Evolutionary conservation across 2,797 vertebrate genomes (phyloP), one percentile per base, ranked within the genome.

Genomic region (Oreochromis mossambicus): DNA sequence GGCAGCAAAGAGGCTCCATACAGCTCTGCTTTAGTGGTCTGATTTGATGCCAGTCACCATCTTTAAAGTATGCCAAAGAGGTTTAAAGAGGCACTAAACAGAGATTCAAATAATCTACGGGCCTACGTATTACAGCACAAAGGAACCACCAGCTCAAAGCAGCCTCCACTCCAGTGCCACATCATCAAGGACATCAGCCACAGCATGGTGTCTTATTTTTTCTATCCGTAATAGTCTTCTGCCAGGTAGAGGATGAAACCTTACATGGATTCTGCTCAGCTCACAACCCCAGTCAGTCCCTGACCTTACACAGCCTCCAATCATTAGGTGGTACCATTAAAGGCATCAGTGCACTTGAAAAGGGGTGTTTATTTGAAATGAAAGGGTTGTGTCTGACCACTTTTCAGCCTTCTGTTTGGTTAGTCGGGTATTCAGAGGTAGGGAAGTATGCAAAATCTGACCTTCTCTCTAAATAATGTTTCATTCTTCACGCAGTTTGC

Each of bases 51-150:
- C 88, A 90, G 75, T 79, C 80, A 41, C 84, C 83, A 61, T 86
- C 83, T 86, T 79, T 68, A 84, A 77, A 24, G 51, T 83, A 58
- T 63, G 81, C 82, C 54, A 12, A n/a, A 46, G 86, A 86, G 79
- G 79, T 87, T 88, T 89, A 85, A 85, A 84, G 83, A 77, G 34
- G 5, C 86, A 81, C 24, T 81, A 63, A 89, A 92, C 51, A 83
- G 90, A 88, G 90, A 88, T 80, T 81, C 77, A 92, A 94, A 92
- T 94, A 94, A 94, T 90, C 85, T 76, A 82, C 78, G 34, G 81
- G 82, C 73, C 34, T 86, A 9, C 38, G 6, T 79, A 24, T 77
- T 77, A 34, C 21, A 68, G 75, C 58, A 86, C 76, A 88, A 75
- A 85, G 83, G 79, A 29, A 51, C 70, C 83, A 54, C 81, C 86